Evolutionary conservation across 2,888 invertebrate species (phyloP).

Genomic region (Chrysina gloriosa): DNA sequence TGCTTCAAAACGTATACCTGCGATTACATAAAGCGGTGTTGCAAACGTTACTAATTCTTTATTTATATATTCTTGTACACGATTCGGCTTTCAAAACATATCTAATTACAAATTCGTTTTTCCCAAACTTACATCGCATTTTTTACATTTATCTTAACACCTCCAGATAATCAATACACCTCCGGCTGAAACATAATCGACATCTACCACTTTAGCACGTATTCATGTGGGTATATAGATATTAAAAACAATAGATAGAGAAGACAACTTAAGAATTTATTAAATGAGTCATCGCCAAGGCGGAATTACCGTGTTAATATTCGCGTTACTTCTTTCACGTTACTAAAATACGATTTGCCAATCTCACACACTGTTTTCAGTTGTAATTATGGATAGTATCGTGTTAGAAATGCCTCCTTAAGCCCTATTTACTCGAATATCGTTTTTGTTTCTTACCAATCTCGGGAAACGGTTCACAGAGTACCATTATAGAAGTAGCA

Average conservation of each 20-base stretch:
- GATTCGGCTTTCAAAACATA: no score
- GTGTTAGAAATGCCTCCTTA: no score
- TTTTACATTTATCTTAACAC: no score
- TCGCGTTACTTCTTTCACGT: not conserved
- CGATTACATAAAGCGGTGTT: no score
- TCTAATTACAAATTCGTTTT: no score
- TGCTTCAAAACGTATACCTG: no score
- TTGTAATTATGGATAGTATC: no score
- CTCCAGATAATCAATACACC: not conserved
- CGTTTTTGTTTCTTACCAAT: conserved; percentile 48
- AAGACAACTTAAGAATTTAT: conserved; percentile 4
- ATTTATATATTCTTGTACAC: no score
- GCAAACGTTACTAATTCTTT: no score
- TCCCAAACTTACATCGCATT: no score
- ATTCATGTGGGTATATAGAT: conserved; percentile 4
- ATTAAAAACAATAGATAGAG: not conserved
- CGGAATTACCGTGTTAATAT: not conserved
- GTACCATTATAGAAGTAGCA: conserved; percentile 50
- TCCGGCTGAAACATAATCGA: not conserved
- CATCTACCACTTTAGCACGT: conserved; percentile 9
- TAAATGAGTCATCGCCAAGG: conserved; percentile 7
- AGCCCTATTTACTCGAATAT: not conserved
- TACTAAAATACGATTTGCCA: not conserved
- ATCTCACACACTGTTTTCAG: not conserved
- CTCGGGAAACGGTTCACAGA: conserved; percentile 52